Conservation (phyloP, 2,797 vertebrate genomes). For the Crypturellus tataupa region DNA sequence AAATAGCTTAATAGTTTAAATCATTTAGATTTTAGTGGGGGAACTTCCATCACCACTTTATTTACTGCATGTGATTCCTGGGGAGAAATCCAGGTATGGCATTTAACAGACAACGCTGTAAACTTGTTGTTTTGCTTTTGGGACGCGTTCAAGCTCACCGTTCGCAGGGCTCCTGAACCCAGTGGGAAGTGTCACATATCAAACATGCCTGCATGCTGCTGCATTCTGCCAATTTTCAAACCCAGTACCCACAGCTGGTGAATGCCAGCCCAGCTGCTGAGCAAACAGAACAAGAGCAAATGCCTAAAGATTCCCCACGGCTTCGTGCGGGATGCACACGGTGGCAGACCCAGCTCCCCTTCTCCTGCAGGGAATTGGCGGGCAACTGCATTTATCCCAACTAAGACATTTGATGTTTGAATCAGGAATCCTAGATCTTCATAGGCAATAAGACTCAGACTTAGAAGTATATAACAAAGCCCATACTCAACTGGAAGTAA, state of each 20-base stretch:
- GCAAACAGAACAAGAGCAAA: slow-evolving; percentile 47
- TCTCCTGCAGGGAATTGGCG: slow-evolving; percentile 55
- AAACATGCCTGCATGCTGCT: slow-evolving; percentile 29
- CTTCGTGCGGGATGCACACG: slow-evolving; percentile 46
- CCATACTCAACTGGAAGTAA: background rate
- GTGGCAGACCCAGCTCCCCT: slow-evolving; percentile 55
- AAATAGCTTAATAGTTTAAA: background rate
- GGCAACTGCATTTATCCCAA: slow-evolving; percentile 19
- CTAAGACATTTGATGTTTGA: background rate
- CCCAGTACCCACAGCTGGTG: slow-evolving; percentile 29
- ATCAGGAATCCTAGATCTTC: background rate
- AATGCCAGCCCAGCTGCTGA: slow-evolving; percentile 49
- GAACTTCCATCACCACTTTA: background rate
- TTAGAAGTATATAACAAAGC: background rate
- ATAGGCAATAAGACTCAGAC: background rate
- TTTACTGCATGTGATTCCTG: background rate
- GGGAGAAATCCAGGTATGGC: background rate
- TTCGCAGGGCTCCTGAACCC: slow-evolving; percentile 42
- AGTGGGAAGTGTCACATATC: background rate
- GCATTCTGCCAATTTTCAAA: slow-evolving; percentile 60
- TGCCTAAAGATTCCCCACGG: slow-evolving; percentile 48
- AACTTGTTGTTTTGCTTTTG: slow-evolving; percentile 2
- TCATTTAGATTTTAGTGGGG: background rate
- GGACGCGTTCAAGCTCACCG: slow-evolving; percentile 5
- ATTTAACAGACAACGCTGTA: background rate